Evolutionary conservation across 2,888 invertebrate species (phyloP).

Genomic region (Clitarchus hookeri): DNA sequence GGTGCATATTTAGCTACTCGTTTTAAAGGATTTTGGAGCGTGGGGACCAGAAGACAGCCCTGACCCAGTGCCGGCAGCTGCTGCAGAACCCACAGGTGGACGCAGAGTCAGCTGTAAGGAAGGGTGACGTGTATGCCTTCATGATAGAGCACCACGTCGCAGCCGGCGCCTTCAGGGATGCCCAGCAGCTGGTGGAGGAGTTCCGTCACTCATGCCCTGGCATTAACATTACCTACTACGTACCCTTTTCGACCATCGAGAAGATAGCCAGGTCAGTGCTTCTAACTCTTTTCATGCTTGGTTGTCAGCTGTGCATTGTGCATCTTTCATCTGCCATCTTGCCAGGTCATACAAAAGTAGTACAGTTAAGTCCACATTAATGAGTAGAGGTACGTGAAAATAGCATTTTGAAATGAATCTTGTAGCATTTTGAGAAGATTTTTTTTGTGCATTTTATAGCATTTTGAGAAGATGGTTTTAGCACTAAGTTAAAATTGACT

Average conservation of each 20-base stretch:
- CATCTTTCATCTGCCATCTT: too few relatives aligned
- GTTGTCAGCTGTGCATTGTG: too few relatives aligned
- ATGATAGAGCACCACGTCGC: conserved; percentile 57
- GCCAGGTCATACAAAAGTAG: too few relatives aligned
- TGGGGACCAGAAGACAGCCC: conserved; percentile 61
- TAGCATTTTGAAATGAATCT: too few relatives aligned
- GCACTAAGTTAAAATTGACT: too few relatives aligned
- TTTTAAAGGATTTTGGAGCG: conserved; percentile 59
- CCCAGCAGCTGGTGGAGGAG: conserved; percentile 32
- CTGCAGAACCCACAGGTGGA: conserved; percentile 55
- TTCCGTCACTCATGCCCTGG: conserved; percentile 28
- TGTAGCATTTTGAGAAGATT: too few relatives aligned
- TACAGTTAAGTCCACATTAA: too few relatives aligned
- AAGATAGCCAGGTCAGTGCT: conserved; percentile 26
- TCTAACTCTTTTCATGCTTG: neutral
- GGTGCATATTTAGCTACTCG: too few relatives aligned
- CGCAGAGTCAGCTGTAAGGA: conserved; percentile 56
- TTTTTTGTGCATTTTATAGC: too few relatives aligned
- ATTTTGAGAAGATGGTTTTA: too few relatives aligned
- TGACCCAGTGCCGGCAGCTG: conserved; percentile 62
- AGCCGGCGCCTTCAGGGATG: conserved; percentile 29
- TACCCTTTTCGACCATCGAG: conserved; percentile 28
- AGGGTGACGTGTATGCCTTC: conserved; percentile 63
- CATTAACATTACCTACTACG: conserved; percentile 31
- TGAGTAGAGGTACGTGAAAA: too few relatives aligned